Evolutionary conservation across 2,888 invertebrate species (phyloP).

Genomic region (Drosophila kambysellisi): DNA sequence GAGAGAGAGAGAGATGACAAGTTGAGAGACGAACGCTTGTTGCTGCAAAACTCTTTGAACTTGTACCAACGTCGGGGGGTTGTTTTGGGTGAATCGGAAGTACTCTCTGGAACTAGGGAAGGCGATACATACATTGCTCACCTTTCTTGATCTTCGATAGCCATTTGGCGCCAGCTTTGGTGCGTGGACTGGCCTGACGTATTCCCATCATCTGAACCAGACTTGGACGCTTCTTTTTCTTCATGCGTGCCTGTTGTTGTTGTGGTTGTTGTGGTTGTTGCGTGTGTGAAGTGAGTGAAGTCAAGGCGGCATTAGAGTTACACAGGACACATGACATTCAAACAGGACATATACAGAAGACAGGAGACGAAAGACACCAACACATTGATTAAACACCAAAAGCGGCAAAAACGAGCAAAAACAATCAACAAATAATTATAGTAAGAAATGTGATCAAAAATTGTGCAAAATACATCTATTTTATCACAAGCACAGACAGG

Average conservation of each 20-base stretch:
- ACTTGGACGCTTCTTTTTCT: slow-evolving; percentile 92
- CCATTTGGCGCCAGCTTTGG: slow-evolving; percentile 95
- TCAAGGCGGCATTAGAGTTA: slow-evolving; percentile 56
- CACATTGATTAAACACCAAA: slow-evolving; percentile 55
- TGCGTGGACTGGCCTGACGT: slow-evolving; percentile 91
- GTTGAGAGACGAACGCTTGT: slow-evolving; percentile 55
- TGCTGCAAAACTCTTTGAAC: slow-evolving; percentile 75
- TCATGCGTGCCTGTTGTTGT: slow-evolving; percentile 86
- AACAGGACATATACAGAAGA: slow-evolving; percentile 32
- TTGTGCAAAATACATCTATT: slow-evolving; percentile 22
- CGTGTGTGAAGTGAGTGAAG: slow-evolving; percentile 38
- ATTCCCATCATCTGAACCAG: slow-evolving; percentile 93
- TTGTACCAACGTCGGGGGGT: slow-evolving; percentile 35
- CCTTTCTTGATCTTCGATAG: slow-evolving; percentile 94
- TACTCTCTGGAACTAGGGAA: slow-evolving; percentile 38
- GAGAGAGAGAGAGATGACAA: slow-evolving; percentile 24
- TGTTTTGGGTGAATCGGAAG: neutral
- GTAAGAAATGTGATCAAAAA: slow-evolving; percentile 25
- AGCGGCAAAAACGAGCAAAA: slow-evolving; percentile 26
- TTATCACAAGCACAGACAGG: slow-evolving; percentile 18
- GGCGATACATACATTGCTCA: slow-evolving; percentile 87
- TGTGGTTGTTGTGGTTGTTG: slow-evolving; percentile 3
- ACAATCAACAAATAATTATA: neutral
- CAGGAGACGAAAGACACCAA: slow-evolving; percentile 71
- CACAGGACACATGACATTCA: slow-evolving; percentile 72